Percentiles rank a stretch among this genome's conserved stretches.
phyloP scores from a whole-genome alignment of 2,113 vertebrate genomes.

The Oncorhynchus clarkii region DNA sequence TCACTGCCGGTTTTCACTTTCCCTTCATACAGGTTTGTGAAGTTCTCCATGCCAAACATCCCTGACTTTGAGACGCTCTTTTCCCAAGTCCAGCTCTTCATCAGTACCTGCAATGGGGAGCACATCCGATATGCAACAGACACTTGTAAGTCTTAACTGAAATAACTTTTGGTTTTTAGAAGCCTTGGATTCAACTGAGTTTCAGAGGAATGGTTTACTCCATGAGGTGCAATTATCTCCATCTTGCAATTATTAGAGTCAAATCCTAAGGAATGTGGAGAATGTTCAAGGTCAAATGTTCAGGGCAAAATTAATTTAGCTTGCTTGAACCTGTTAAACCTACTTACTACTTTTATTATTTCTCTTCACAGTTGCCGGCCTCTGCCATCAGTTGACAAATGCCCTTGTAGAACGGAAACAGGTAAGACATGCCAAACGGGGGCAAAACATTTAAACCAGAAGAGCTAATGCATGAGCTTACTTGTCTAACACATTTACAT shows the following conservation, averaged over 20 bases:
- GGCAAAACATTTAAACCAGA: background rate
- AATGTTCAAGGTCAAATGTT: background rate
- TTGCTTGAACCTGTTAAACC: background rate
- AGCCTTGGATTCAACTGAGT: background rate
- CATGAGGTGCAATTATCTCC: too few relatives aligned
- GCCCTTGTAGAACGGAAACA: constrained; percentile 98
- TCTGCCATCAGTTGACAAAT: constrained; percentile 98
- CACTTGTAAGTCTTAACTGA: constrained; percentile 86
- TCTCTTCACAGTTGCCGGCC: constrained; percentile 87
- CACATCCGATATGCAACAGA: constrained; percentile 99
- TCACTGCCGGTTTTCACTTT: constrained; percentile 10
- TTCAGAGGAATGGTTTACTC: background rate
- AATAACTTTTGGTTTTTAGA: background rate
- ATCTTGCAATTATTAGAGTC: background rate
- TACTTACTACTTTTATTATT: constrained; percentile 10
- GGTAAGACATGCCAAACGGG: constrained; percentile 68
- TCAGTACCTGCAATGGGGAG: constrained; percentile 97
- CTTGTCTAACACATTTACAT: background rate
- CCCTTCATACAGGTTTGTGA: constrained; percentile 87
- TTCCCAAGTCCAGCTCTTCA: constrained; percentile 99
- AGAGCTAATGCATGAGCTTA: background rate
- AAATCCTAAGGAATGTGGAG: background rate
- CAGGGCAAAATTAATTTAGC: background rate
- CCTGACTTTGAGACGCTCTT: constrained; percentile 98
- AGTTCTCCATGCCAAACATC: constrained; percentile 99